phyloP scores from a whole-genome alignment of 2,888 invertebrate species.

The Limnephilus auricula region DNA sequence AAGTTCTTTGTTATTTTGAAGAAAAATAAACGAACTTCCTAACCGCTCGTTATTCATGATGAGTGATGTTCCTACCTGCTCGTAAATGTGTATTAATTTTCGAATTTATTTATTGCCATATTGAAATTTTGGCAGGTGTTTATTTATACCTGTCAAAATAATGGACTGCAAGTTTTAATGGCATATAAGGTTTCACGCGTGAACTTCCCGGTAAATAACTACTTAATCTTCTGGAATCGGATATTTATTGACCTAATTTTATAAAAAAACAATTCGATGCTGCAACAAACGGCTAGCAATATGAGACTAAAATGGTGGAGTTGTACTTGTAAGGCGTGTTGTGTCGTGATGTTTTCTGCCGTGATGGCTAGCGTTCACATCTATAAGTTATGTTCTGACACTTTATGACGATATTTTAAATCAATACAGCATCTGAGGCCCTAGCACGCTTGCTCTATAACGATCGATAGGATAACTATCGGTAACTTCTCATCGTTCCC shows the following conservation, averaged over 20 bases:
- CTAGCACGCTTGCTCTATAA: no score
- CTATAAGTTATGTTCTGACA: no score
- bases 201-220: not conserved
- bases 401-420: no score
- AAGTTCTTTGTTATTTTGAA: not conserved
- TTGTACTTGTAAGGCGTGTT: no score
- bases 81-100: not conserved
- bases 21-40: not conserved
- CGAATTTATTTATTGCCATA: not conserved
- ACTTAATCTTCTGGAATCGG: not conserved
- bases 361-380: no score
- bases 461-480: no score
- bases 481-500: no score
- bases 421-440: no score
- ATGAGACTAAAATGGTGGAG: no score
- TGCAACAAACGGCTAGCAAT: not conserved
- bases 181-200: not conserved
- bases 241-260: not conserved
- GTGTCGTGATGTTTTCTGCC: no score
- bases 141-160: not conserved
- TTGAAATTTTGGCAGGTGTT: not conserved
- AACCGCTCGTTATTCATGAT: no score
- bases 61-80: no score
- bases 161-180: not conserved
- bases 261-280: not conserved